A percentile compares a stretch with the other conserved stretches of the same genome.
These are phyloP conservation scores for Osmoderma eremita DNA, from an alignment of 2,888 invertebrate genomes.

Conservation along the genomic window DNA sequence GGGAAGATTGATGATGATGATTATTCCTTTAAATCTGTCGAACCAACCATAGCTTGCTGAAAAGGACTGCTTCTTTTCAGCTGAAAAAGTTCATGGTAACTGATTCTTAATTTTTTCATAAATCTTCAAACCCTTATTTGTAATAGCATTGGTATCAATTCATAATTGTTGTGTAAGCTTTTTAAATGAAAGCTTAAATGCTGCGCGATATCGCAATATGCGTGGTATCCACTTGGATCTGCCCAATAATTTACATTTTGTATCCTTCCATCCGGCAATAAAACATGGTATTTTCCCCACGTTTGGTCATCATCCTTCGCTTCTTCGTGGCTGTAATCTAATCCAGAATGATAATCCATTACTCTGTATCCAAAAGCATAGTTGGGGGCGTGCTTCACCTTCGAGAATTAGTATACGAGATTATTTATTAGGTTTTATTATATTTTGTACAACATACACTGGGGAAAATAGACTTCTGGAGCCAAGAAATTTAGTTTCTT, in stretches of 20 bases:
- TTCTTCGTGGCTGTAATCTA: conserved; percentile 82
- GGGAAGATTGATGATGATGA: too few relatives aligned
- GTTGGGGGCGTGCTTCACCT: conserved; percentile 59
- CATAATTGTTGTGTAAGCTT: not conserved
- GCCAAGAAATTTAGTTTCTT: too few relatives aligned
- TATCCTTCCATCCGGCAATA: conserved; percentile 81
- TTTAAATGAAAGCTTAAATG: conserved; percentile 45
- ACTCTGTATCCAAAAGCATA: conserved; percentile 76
- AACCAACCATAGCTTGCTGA: too few relatives aligned
- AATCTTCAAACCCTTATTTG: too few relatives aligned
- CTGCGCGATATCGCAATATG: conserved; percentile 66
- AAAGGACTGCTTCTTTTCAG: too few relatives aligned
- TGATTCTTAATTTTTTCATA: too few relatives aligned
- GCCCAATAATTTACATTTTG: conserved; percentile 83
- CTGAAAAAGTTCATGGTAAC: too few relatives aligned
- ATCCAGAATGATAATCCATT: conserved; percentile 75
- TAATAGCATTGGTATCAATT: too few relatives aligned
- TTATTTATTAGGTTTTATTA: too few relatives aligned
- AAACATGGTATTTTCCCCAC: conserved; percentile 80
- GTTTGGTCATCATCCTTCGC: conserved; percentile 73
- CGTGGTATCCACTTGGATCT: conserved; percentile 80
- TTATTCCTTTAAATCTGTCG: too few relatives aligned
- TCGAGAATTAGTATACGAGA: not conserved
- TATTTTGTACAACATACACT: too few relatives aligned
- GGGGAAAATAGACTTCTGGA: too few relatives aligned